Evolutionary conservation across 2,888 invertebrate species (phyloP).

Genomic region (Drosophila paramelanica): DNA sequence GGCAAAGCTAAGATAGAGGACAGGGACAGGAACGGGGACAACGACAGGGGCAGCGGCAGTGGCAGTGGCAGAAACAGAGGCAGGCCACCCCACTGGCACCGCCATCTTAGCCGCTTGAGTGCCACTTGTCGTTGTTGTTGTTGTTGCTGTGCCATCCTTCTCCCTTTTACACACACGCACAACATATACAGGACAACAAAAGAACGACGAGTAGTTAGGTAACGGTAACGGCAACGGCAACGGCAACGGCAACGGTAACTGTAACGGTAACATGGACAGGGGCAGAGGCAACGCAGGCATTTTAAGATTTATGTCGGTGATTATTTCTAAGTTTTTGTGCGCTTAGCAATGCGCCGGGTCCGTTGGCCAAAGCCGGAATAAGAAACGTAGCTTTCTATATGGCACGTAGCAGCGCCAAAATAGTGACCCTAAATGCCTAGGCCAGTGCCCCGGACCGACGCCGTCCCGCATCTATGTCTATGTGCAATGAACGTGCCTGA

Average conservation of each 20-base stretch:
- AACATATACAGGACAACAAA: slow-evolving; percentile 34
- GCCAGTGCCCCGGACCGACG: background rate
- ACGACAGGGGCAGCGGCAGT: background rate
- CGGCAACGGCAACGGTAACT: slow-evolving; percentile 15
- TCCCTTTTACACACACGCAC: slow-evolving; percentile 15
- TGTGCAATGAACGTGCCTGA: slow-evolving; percentile 2
- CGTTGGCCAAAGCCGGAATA: slow-evolving; percentile 8
- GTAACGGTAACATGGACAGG: background rate
- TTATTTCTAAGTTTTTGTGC: slow-evolving; percentile 84
- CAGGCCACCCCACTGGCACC: slow-evolving; percentile 4
- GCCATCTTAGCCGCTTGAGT: slow-evolving; percentile 22
- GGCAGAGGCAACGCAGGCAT: slow-evolving; percentile 40
- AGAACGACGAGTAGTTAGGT: slow-evolving; percentile 51
- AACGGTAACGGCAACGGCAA: slow-evolving; percentile 24
- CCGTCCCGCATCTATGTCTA: background rate
- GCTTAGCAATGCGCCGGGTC: slow-evolving; percentile 68
- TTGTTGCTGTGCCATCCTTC: slow-evolving; percentile 22
- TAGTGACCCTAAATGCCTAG: slow-evolving; percentile 28
- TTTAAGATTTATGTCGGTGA: slow-evolving; percentile 84
- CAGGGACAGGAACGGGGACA: background rate
- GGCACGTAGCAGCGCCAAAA: slow-evolving; percentile 31
- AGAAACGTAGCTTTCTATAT: slow-evolving; percentile 17
- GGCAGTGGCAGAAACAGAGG: background rate
- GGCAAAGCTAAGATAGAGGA: background rate
- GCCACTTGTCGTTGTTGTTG: slow-evolving; percentile 16